Evolutionary conservation across 2,113 vertebrate genomes (phyloP).

Genomic region (Cynopterus brachyotis): DNA sequence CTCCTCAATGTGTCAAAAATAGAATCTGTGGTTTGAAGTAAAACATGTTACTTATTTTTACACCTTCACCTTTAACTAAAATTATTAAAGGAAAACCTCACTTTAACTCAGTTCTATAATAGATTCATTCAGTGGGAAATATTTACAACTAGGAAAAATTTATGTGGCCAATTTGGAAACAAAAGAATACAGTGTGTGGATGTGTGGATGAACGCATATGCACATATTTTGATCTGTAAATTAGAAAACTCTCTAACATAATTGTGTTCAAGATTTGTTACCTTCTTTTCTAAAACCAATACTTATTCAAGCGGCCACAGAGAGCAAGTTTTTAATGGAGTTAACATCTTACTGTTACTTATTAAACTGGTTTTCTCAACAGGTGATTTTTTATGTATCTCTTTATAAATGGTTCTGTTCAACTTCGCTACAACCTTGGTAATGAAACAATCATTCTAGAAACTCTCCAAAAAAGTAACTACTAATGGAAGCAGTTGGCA

Average conservation of each 20-base stretch:
- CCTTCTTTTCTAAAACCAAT: background rate
- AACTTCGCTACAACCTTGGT: constrained; percentile 90
- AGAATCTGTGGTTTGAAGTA: background rate
- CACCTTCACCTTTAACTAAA: background rate
- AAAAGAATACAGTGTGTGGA: background rate
- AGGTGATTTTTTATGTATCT: constrained; percentile 93
- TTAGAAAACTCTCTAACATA: background rate
- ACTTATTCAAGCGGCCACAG: background rate
- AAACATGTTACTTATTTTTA: background rate
- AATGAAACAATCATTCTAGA: constrained; percentile 84
- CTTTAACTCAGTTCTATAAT: background rate
- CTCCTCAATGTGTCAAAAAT: background rate
- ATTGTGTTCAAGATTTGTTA: background rate
- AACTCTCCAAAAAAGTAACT: constrained; percentile 78
- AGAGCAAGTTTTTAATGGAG: background rate
- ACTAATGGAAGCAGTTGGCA: constrained; percentile 84
- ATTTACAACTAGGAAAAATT: background rate
- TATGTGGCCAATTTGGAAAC: background rate
- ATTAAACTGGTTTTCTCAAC: constrained; percentile 34
- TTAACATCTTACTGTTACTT: background rate
- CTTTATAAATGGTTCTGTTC: constrained; percentile 85
- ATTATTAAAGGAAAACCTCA: background rate
- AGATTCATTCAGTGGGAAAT: background rate
- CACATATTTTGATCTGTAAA: background rate
- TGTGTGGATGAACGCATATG: background rate